phyloP scores from a whole-genome alignment of 2,113 vertebrate genomes.

The Brevimyrus niger region DNA sequence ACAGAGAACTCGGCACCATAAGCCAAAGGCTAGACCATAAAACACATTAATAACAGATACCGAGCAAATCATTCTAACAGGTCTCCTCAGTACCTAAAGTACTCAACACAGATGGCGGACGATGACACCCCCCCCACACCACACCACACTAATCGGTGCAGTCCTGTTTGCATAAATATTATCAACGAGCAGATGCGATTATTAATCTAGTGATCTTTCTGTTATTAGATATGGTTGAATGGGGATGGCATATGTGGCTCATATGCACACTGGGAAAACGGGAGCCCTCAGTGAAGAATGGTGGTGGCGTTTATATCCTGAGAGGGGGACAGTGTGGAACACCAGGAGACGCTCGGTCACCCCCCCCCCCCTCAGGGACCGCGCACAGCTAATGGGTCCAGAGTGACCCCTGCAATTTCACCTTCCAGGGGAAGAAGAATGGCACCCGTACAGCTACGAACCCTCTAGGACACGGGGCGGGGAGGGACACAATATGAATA shows the following conservation, averaged over 20 bases:
- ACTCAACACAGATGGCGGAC: not conserved
- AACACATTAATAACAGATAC: not conserved
- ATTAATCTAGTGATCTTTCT: not conserved
- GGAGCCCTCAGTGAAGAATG: not conserved
- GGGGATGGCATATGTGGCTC: not conserved
- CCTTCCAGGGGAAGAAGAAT: not conserved
- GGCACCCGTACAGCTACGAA: not conserved
- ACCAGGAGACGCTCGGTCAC: not conserved
- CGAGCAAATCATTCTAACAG: not conserved
- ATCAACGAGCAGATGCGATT: not conserved
- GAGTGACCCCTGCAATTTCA: not conserved
- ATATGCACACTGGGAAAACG: not conserved
- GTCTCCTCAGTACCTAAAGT: not conserved
- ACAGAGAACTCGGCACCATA: not conserved
- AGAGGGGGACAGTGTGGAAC: not conserved
- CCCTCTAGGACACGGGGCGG: not conserved
- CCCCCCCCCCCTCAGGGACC: not conserved
- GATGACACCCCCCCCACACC: not conserved
- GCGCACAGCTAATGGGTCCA: not conserved
- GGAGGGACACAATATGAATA: not conserved
- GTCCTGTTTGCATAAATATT: not conserved
- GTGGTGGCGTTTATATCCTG: not conserved
- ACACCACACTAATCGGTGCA: not conserved
- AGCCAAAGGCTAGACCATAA: not conserved
- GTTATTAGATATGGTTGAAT: not conserved